Evolutionary conservation across 2,113 vertebrate genomes (phyloP).

Genomic region (Henicopernis longicauda): DNA sequence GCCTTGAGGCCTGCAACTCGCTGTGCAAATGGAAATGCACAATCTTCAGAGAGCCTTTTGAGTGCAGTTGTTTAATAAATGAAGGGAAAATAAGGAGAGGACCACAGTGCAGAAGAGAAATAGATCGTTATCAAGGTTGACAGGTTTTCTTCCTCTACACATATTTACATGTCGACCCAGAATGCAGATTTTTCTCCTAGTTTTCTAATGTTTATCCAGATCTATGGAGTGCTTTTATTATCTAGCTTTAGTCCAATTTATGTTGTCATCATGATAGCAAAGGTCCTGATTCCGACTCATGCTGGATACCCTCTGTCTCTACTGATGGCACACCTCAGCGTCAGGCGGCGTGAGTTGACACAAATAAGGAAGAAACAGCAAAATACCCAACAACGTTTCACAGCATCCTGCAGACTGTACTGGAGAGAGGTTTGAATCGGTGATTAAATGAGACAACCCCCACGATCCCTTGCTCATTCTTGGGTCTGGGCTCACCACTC

Average conservation of each 20-base stretch:
- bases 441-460: background rate
- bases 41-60: background rate
- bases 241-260: background rate
- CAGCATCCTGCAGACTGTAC: background rate
- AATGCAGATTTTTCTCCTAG: background rate
- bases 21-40: background rate
- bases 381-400: background rate
- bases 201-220: background rate
- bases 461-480: accelerated
- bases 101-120: background rate
- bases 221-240: background rate
- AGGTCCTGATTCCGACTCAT: background rate
- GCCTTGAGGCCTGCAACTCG: background rate
- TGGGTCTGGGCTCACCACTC: background rate
- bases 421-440: background rate
- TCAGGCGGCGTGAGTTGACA: background rate
- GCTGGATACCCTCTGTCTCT: background rate
- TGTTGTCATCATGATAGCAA: background rate
- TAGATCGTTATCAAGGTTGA: background rate
- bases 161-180: background rate
- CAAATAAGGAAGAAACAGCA: background rate
- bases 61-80: background rate
- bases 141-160: background rate
- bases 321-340: background rate
- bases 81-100: background rate